Base-by-base conservation (phyloP, 2,888 invertebrate genomes). In the Pollenia angustigena region DNA sequence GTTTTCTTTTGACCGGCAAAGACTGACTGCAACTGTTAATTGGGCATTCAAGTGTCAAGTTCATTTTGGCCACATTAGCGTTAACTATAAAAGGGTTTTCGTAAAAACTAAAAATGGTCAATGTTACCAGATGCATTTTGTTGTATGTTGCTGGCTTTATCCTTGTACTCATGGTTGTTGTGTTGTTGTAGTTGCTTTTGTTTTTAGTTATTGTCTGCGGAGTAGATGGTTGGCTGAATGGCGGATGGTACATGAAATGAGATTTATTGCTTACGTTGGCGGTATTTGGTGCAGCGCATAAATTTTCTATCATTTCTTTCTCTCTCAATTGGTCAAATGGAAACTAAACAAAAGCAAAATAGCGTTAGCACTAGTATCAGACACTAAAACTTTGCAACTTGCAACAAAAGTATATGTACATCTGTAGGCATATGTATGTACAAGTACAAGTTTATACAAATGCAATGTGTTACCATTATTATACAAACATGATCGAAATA, bases 1-100 rank as follows among this genome's bases (percentile, higher is more conserved):
- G 81, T 87, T 87, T 87, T 87, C 87, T 81, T 84, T 87, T 87
- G 87, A 74, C 81, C 87, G 80, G 78, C 81, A 62, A 52, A 74
- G 50, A 18, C 69, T 62, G 62, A 18, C 69, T 62, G 62, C 64
- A 48, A 83, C 84, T 91, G 92, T 92, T 92, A 92, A 93, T 92
- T 92, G 92, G 92, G 90, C 92, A 92, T 92, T 92, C 92, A 92
- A 92, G 92, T 93, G 93, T 92, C 92, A 93, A 92, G 92, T 93
- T 92, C 92, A 93, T 91, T 92, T 92, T 91, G 92, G 91, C 92
- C 92, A 92, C 92, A 93, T 92, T 92, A 92, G 92, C 92, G 91
- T 92, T 92, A 91, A 90, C 92, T 92, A 92, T 92, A 92, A 92
- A 92, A 92, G 92, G 92, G 91, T 80, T 85, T 83, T 76, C 68